Evolutionary conservation across 2,888 invertebrate species (phyloP), one percentile per base, ranked within the genome.

Genomic region (Steromphala cineraria): DNA sequence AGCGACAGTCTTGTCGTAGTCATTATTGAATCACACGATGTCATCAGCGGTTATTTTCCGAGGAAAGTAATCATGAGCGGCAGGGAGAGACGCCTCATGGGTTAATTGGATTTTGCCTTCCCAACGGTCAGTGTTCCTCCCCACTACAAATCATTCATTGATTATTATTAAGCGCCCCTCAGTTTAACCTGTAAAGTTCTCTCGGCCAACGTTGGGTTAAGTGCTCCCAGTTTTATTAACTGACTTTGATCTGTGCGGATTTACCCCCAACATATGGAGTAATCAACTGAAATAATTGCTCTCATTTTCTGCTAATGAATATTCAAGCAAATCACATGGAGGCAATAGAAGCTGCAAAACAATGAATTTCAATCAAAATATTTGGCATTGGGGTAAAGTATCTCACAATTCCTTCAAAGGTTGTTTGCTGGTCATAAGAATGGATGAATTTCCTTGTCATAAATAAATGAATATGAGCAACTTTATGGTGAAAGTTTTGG

Each of bases 21-120:
- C 82, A 53, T 83, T 82, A 85, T 83, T 81, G 74, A 83, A 83
- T 83, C 83, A 83, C 80, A 77, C 81, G 76, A 79, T 82, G 83
- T 81, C 82, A 85, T 82, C 84, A 84, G 78, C 78, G 81, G 82
- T 84, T 83, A 82, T 82, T 77, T 79, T 55, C 77, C 80, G 78
- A 74, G 19, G 81, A 82, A 82, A 83, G 83, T 82, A 85, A 85
- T 85, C 82, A 83, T 80, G 75, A 56, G 79, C 13, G 74, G 77
- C 81, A 83, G 80, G 81, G 80, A 81, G 80, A 81, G 83, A 82
- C 83, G 82, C 81, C 85, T 82, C 56, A 28, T 75, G 82, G 80
- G 80, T 77, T 85, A 83, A 85, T 82, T 81, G 82, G 79, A 82
- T 85, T 85, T 79, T 75, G 75, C 53, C 46, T 10, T 62, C 31